Conservation (phyloP, 2,888 invertebrate species). For the Hylaea fasciaria region DNA sequence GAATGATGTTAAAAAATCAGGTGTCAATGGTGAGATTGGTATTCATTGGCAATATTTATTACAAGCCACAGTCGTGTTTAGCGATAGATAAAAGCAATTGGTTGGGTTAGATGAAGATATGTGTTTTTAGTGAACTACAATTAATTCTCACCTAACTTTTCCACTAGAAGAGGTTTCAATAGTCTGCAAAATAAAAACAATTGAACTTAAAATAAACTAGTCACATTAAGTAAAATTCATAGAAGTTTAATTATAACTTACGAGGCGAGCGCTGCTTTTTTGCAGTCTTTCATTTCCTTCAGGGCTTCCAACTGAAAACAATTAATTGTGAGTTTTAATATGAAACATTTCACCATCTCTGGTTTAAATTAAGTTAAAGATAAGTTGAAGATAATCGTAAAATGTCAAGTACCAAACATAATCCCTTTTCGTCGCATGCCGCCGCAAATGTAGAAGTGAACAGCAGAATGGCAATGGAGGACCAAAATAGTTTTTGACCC, state of each 20-base stretch:
- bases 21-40: too few species aligned
- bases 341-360: not conserved
- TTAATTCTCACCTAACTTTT: constrained; percentile 63
- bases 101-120: not conserved
- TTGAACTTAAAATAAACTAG: not conserved
- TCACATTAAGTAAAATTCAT: not conserved
- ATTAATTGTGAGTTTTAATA: not conserved
- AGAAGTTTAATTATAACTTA: constrained; percentile 53
- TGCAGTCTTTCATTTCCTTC: constrained; percentile 76
- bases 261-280: constrained; percentile 69
- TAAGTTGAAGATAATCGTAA: not conserved
- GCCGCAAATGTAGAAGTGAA: constrained; percentile 56
- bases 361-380: not conserved
- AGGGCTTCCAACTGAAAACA: constrained; percentile 69
- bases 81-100: too few species aligned
- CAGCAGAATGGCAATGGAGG: constrained; percentile 65
- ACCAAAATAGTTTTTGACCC: constrained; percentile 69
- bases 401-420: constrained; percentile 65
- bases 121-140: not conserved
- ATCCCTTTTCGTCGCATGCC: constrained; percentile 69
- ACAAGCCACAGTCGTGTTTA: too few species aligned
- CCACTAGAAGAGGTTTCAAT: constrained; percentile 65
- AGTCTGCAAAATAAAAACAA: constrained; percentile 60
- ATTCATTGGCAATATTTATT: too few species aligned
- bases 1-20: not conserved